These are phyloP conservation scores for Galendromus occidentalis DNA, from an alignment of 1,140 invertebrate species.

Conservation along the genomic window DNA sequence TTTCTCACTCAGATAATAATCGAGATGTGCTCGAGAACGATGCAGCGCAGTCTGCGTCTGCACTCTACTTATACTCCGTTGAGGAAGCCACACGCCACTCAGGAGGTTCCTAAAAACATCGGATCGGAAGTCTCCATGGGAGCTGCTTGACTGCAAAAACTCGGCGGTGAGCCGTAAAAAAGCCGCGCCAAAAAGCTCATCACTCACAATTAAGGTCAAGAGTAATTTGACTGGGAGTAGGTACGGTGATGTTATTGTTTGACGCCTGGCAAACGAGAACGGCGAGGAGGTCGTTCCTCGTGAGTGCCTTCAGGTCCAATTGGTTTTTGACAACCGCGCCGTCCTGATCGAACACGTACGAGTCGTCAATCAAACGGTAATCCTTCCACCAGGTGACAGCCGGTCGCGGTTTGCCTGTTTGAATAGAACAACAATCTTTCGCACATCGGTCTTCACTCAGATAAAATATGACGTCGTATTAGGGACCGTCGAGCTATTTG, in stretches of 20 bases:
- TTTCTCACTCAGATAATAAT: too few relatives aligned
- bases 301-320: conserved; percentile 47
- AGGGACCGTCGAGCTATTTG: not conserved
- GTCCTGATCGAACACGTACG: conserved; percentile 44
- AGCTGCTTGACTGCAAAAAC: too few relatives aligned
- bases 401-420: conserved; percentile 48
- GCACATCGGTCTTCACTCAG: not conserved
- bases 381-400: conserved; percentile 62
- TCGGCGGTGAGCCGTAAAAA: too few relatives aligned
- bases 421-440: not conserved
- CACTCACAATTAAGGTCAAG: conserved; percentile 23
- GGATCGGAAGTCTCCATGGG: too few relatives aligned
- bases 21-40: too few relatives aligned
- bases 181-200: not conserved
- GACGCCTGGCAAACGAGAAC: conserved; percentile 47
- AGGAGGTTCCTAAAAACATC: too few relatives aligned
- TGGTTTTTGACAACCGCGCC: conserved; percentile 48
- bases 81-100: too few relatives aligned
- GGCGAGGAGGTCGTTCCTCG: conserved; percentile 51
- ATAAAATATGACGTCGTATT: not conserved
- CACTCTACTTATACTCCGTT: too few relatives aligned
- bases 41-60: too few relatives aligned
- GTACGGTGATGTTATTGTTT: conserved; percentile 22
- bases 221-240: conserved; percentile 21
- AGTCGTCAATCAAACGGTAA: conserved; percentile 57